Evolutionary conservation across 2,113 vertebrate genomes (phyloP).

Genomic region (rabbit (Oryctolagus cuniculus)): mOryCun1.1 NC_091450.1:38271501-38272000

Average conservation of each 20-base stretch:
- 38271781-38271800: conserved; percentile 50
- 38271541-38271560: conserved; percentile 16
- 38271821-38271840: conserved; percentile 56
- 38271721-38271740: conserved; percentile 48
- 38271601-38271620: conserved; percentile 60
- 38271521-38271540: conserved; percentile 55
- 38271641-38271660: conserved; percentile 58
- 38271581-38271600: conserved; percentile 37
- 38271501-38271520: conserved; percentile 49
- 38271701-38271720: background rate
- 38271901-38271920: background rate
- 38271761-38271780: background rate
- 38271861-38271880: conserved; percentile 79
- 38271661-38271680: conserved; percentile 51
- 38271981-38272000: background rate
- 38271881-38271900: conserved; percentile 61
- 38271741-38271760: no score
- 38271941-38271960: background rate
- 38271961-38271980: background rate
- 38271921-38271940: background rate
- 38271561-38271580: conserved; percentile 58
- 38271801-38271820: conserved; percentile 73
- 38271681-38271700: conserved; percentile 65
- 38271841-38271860: conserved; percentile 70
- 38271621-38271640: conserved; percentile 50